Percentiles rank a stretch among this genome's conserved stretches.
Conservation (phyloP, 2,888 invertebrate genomes). For the Drosophila maculinotata region DNA sequence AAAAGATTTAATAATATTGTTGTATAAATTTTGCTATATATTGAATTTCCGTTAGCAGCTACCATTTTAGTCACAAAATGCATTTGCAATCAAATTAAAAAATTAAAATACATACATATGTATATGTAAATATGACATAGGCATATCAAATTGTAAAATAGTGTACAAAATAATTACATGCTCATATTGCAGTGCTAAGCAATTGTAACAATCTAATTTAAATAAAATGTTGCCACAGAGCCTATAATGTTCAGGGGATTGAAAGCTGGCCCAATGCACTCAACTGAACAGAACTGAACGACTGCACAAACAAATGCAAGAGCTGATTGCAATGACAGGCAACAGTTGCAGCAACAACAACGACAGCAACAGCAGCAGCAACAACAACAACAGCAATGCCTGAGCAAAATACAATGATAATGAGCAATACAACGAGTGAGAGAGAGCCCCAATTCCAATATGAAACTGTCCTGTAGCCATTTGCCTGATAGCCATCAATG, state of each 20-base stretch:
- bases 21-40: no score
- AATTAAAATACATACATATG: background rate
- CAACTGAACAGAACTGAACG: slow-evolving; percentile 35
- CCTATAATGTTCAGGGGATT: slow-evolving; percentile 6
- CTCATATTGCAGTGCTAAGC: slow-evolving; percentile 7
- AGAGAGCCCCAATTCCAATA: slow-evolving; percentile 38
- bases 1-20: no score
- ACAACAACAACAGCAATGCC: slow-evolving; percentile 20
- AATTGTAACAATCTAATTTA: slow-evolving; percentile 23
- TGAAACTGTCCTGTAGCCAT: slow-evolving; percentile 49
- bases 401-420: slow-evolving; percentile 49
- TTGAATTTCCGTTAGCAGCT: no score
- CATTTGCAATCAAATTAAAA: no score
- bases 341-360: slow-evolving; percentile 15
- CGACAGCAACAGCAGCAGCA: slow-evolving; percentile 29
- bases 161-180: slow-evolving; percentile 21
- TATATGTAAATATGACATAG: background rate
- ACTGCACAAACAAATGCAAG: slow-evolving; percentile 68
- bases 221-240: slow-evolving; percentile 31
- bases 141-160: background rate
- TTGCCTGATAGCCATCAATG: slow-evolving; percentile 70
- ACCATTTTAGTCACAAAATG: no score
- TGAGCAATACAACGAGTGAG: slow-evolving; percentile 46
- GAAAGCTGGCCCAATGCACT: slow-evolving; percentile 15
- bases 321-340: slow-evolving; percentile 66